Percentiles rank a stretch among this genome's conserved stretches.
These are phyloP conservation scores for Dryobates pubescens DNA, from an alignment of 2,797 vertebrate species.

Conservation along the genomic window DNA sequence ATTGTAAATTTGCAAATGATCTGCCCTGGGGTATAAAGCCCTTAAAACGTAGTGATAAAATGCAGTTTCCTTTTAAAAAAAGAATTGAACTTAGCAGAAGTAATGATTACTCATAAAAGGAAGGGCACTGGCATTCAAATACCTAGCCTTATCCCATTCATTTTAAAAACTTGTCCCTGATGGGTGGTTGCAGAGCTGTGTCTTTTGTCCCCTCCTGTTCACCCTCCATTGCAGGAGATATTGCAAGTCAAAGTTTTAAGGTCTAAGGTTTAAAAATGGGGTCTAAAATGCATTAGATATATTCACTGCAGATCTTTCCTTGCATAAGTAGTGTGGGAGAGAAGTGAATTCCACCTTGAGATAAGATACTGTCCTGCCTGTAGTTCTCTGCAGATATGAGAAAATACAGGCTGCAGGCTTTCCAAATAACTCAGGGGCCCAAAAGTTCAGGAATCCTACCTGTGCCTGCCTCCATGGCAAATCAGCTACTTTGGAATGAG, in stretches of 20 bases:
- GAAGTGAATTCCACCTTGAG: constrained; percentile 2
- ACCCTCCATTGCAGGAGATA: neutral
- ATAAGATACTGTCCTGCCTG: neutral
- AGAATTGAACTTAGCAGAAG: neutral
- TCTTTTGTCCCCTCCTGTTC: neutral
- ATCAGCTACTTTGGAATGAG: neutral
- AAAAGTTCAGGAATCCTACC: neutral
- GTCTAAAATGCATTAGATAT: neutral
- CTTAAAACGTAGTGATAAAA: constrained; percentile 17
- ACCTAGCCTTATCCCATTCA: neutral
- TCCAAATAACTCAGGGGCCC: neutral
- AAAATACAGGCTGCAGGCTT: neutral
- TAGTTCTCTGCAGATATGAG: neutral
- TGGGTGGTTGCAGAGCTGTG: neutral
- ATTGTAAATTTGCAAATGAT: neutral
- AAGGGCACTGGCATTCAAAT: neutral
- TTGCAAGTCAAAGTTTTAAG: neutral
- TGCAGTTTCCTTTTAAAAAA: neutral
- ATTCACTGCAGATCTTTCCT: neutral
- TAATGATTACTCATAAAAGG: constrained; percentile 16
- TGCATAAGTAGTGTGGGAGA: neutral
- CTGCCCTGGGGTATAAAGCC: neutral
- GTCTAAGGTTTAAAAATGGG: neutral
- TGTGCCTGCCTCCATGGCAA: neutral
- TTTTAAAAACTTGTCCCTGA: neutral